Conservation (phyloP, 2,113 vertebrate genomes). For the Gobius niger region DNA sequence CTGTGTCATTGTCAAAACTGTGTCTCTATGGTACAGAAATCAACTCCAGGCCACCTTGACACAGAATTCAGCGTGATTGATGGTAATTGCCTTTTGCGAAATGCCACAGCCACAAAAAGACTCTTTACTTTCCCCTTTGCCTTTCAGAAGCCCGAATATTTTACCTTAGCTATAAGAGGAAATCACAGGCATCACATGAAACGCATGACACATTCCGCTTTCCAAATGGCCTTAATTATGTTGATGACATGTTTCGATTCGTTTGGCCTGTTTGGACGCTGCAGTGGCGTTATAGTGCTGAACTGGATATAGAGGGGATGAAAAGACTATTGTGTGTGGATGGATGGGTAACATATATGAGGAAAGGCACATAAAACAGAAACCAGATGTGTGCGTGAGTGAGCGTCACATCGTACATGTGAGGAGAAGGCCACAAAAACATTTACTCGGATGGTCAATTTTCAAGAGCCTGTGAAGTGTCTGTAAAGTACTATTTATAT, state of each 20-base stretch:
- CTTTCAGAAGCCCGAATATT: constrained; percentile 51
- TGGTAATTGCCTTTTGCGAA: constrained; percentile 73
- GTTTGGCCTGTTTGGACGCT: constrained; percentile 50
- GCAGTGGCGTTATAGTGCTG: constrained; percentile 23
- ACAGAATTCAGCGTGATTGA: constrained; percentile 71
- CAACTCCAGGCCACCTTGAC: constrained; percentile 73
- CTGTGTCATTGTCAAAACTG: constrained; percentile 65
- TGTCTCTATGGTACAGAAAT: constrained; percentile 52
- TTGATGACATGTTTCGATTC: constrained; percentile 62
- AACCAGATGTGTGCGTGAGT: constrained; percentile 72
- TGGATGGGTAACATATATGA: constrained; percentile 60
- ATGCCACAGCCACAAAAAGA: constrained; percentile 51
- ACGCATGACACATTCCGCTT: constrained; percentile 42
- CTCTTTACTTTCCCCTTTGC: constrained; percentile 36
- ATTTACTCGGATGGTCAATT: constrained; percentile 1
- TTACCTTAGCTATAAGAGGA: constrained; percentile 28
- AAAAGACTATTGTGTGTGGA: constrained; percentile 70
- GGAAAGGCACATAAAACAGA: constrained; percentile 66
- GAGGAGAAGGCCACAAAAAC: background rate
- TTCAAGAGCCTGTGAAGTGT: constrained; percentile 39
- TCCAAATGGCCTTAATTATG: constrained; percentile 57
- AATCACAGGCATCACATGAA: constrained; percentile 25
- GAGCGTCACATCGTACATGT: constrained; percentile 8
- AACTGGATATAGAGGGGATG: constrained; percentile 53
- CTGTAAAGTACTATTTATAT: constrained; percentile 15